phyloP scores from a whole-genome alignment of 2,888 invertebrate species.

The Cremastobaeus sp. region DNA sequence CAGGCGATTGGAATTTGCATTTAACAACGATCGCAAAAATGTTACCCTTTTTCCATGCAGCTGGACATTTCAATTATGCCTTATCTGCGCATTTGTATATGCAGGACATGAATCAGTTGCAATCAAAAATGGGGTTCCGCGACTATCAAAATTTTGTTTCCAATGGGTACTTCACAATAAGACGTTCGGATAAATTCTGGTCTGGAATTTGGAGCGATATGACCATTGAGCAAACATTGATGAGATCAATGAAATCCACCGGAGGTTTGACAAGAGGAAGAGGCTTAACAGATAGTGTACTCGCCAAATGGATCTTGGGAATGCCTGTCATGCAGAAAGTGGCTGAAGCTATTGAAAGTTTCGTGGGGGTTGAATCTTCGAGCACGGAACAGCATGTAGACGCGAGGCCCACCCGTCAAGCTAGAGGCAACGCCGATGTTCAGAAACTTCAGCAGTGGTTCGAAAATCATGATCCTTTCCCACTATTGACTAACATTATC shows the following conservation, averaged over 20 bases:
- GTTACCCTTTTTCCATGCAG: slow-evolving; percentile 66
- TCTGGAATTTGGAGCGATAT: slow-evolving; percentile 60
- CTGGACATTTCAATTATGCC: slow-evolving; percentile 68
- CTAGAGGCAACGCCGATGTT: slow-evolving; percentile 67
- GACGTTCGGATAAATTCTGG: slow-evolving; percentile 59
- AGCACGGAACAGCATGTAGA: slow-evolving; percentile 73
- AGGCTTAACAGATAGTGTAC: slow-evolving; percentile 5
- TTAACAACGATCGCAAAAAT: slow-evolving; percentile 62
- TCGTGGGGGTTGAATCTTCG: slow-evolving; percentile 8
- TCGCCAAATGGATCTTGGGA: slow-evolving; percentile 4
- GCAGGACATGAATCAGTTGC: slow-evolving; percentile 65
- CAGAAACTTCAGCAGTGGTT: slow-evolving; percentile 70
- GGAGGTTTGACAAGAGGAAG: slow-evolving; percentile 19
- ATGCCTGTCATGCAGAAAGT: slow-evolving; percentile 1
- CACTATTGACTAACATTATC: slow-evolving; percentile 51
- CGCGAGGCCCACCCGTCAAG: slow-evolving; percentile 71
- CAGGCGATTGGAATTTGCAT: slow-evolving; percentile 62
- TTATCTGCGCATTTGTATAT: slow-evolving; percentile 67
- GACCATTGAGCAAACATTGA: slow-evolving; percentile 62
- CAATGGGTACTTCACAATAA: slow-evolving; percentile 56
- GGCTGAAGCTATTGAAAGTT: slow-evolving; percentile 4
- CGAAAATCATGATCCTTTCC: slow-evolving; percentile 70
- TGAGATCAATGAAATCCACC: slow-evolving; percentile 29
- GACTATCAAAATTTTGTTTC: slow-evolving; percentile 43
- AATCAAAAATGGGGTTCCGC: slow-evolving; percentile 6